Evolutionary conservation across 2,888 invertebrate genomes (phyloP).

Genomic region (Apotomis betuletana): DNA sequence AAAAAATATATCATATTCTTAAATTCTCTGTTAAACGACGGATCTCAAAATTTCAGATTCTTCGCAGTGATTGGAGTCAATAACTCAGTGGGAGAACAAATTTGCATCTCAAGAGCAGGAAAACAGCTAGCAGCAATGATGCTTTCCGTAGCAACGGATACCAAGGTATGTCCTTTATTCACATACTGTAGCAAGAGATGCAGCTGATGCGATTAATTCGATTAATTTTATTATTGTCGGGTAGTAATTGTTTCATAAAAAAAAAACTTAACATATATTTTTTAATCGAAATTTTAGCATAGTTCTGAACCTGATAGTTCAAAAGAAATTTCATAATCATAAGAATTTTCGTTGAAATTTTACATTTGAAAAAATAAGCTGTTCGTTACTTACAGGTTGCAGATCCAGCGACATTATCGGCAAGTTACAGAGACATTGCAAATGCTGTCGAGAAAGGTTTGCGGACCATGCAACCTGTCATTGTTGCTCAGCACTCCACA

Average conservation of each 20-base stretch:
- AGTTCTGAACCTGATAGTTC: too few species aligned
- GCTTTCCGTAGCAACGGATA: neutral
- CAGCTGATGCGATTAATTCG: too few species aligned
- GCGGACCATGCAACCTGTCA: conserved; percentile 8
- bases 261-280: too few species aligned
- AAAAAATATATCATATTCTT: too few species aligned
- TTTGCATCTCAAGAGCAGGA: conserved; percentile 13
- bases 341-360: neutral
- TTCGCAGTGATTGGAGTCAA: conserved; percentile 13
- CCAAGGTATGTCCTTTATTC: neutral
- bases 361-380: too few species aligned
- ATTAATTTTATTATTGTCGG: too few species aligned
- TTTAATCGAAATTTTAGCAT: too few species aligned
- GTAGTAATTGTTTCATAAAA: too few species aligned
- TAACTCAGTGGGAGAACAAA: conserved; percentile 9
- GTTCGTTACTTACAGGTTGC: neutral
- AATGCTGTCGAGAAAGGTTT: conserved; percentile 12
- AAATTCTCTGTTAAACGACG: too few species aligned
- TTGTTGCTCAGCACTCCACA: neutral
- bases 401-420: neutral
- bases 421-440: neutral
- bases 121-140: conserved; percentile 18
- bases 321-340: neutral
- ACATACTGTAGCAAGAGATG: too few species aligned
- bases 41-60: conserved; percentile 6